Percentiles rank a stretch among this genome's conserved stretches.
Evolutionary conservation across 2,888 invertebrate genomes (phyloP).

Genomic region (Ctena decussata): DNA sequence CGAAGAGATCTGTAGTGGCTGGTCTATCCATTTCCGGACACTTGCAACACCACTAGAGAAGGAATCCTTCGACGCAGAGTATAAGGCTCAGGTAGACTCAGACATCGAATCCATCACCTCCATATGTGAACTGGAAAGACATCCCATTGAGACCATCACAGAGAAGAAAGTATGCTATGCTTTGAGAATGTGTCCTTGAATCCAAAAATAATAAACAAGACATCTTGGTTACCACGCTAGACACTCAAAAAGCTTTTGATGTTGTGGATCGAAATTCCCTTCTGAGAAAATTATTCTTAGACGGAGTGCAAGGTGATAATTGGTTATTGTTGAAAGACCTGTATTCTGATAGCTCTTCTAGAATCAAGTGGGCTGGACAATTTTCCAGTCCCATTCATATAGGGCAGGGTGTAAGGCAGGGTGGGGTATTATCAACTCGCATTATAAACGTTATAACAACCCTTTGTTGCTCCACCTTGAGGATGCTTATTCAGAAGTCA

Average conservation of each 20-base stretch:
- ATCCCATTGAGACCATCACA: neutral
- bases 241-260: conserved; percentile 21
- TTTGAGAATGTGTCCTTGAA: conserved; percentile 10
- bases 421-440: conserved; percentile 3
- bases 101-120: neutral
- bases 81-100: neutral
- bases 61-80: neutral
- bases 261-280: conserved; percentile 8
- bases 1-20: neutral
- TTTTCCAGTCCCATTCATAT: neutral
- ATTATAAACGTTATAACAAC: conserved; percentile 12
- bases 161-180: neutral
- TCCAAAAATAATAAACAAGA: neutral
- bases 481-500: conserved; percentile 3
- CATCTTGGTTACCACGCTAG: neutral
- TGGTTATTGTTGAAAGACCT: too few relatives aligned
- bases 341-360: neutral
- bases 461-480: conserved; percentile 14
- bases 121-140: neutral
- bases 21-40: neutral
- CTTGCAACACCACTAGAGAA: neutral
- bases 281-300: conserved; percentile 1
- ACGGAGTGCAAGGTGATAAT: neutral
- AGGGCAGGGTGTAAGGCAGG: neutral
- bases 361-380: conserved; percentile 12